Percentiles rank a stretch among this genome's conserved stretches.
Conservation (phyloP, 2,888 invertebrate genomes). For the Sialis lutaria region DNA sequence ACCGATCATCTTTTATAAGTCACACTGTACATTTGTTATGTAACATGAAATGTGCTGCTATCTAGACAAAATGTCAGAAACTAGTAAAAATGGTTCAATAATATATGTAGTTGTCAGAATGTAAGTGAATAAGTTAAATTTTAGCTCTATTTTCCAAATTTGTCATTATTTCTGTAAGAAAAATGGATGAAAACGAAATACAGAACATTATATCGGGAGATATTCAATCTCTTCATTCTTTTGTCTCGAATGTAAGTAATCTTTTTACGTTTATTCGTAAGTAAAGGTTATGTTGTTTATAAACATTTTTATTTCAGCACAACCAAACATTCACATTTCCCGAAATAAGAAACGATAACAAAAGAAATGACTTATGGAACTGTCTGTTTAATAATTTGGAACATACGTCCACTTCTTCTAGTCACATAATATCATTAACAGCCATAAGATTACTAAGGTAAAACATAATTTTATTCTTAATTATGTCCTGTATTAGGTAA, state of each 20-base stretch:
- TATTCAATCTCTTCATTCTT: conserved; percentile 6
- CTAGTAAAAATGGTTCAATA: no score
- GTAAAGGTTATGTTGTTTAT: not conserved
- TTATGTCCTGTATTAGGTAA: not conserved
- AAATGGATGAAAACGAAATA: conserved; percentile 8
- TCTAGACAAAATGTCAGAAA: no score
- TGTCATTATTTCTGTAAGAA: not conserved
- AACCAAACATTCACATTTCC: conserved; percentile 40
- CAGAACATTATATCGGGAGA: conserved; percentile 7
- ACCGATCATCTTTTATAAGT: no score
- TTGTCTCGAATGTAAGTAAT: conserved; percentile 8
- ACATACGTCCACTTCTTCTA: conserved; percentile 24
- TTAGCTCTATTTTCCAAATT: not conserved
- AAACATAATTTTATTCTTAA: conserved; percentile 6
- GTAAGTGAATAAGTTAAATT: no score
- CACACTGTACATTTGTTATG: no score
- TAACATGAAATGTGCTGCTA: no score
- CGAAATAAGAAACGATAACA: conserved; percentile 34
- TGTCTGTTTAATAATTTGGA: conserved; percentile 39
- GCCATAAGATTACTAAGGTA: conserved; percentile 51
- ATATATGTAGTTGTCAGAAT: no score
- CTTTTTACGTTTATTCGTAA: not conserved
- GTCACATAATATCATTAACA: conserved; percentile 37
- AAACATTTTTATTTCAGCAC: conserved; percentile 25
- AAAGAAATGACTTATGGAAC: conserved; percentile 40